A percentile compares a stretch with the other conserved stretches of the same genome.
These are phyloP conservation scores for Pollachius pollachius DNA, from an alignment of 2,113 vertebrate genomes.

Conservation along the genomic window DNA sequence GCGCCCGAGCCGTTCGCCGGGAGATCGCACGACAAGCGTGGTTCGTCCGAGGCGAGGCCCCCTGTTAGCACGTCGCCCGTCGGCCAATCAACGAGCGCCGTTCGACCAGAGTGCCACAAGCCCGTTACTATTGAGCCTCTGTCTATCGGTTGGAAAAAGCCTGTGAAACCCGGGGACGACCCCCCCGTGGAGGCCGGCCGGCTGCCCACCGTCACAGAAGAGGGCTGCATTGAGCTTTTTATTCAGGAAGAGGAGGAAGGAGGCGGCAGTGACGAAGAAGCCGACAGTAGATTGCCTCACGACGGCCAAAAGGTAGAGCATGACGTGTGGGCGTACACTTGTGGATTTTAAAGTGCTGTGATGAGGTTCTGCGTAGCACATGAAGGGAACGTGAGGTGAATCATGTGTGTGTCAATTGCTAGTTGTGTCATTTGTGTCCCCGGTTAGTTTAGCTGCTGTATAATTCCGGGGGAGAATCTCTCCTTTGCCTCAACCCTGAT, in stretches of 20 bases:
- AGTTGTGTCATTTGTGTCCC: no score
- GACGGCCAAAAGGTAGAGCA: slow-evolving; percentile 79
- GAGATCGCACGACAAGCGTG: not conserved
- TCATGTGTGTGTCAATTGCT: no score
- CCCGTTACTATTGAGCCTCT: slow-evolving; percentile 54
- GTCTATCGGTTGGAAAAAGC: slow-evolving; percentile 47
- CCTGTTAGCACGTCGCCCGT: not conserved
- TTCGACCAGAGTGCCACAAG: slow-evolving; percentile 41
- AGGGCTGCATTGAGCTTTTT: slow-evolving; percentile 73
- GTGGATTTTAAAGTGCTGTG: slow-evolving; percentile 7
- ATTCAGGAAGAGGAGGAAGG: slow-evolving; percentile 81
- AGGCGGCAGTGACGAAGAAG: slow-evolving; percentile 5
- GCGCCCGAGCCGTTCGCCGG: not conserved
- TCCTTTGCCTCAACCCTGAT: not conserved
- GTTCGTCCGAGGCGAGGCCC: slow-evolving; percentile 10
- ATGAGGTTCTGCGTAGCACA: not conserved
- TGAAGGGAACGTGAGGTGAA: not conserved
- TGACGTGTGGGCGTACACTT: slow-evolving; percentile 42
- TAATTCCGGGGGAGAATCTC: no score
- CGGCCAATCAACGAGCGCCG: not conserved
- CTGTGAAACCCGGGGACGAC: slow-evolving; percentile 6
- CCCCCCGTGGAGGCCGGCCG: slow-evolving; percentile 43
- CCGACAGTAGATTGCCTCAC: slow-evolving; percentile 42
- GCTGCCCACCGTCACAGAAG: slow-evolving; percentile 45
- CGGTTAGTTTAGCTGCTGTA: no score